Percentiles rank a stretch among this genome's conserved stretches.
phyloP scores from a whole-genome alignment of 2,113 vertebrate genomes.

The Phoxinus phoxinus region DNA sequence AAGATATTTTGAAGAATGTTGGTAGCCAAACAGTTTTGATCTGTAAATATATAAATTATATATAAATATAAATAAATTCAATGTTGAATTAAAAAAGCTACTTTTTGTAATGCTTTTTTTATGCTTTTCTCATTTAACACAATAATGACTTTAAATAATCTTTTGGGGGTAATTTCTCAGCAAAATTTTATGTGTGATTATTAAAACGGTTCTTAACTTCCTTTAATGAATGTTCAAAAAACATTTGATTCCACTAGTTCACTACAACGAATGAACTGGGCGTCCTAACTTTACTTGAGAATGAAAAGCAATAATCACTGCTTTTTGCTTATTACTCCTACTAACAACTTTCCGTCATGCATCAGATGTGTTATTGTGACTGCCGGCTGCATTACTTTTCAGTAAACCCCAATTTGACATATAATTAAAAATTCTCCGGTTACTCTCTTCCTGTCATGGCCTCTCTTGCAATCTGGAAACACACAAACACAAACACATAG shows the following conservation, averaged over 20 bases:
- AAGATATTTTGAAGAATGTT: too few relatives aligned
- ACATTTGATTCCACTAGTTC: constrained; percentile 42
- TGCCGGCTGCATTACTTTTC: background rate
- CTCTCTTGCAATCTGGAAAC: constrained; percentile 59
- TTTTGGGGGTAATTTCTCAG: too few relatives aligned
- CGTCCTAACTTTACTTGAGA: background rate
- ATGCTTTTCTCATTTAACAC: too few relatives aligned
- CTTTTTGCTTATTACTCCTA: background rate
- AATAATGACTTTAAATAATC: too few relatives aligned
- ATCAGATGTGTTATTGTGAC: background rate
- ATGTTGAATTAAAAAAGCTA: too few relatives aligned
- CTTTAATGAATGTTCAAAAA: constrained; percentile 10
- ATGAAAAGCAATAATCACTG: background rate
- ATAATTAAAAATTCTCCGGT: constrained; percentile 49
- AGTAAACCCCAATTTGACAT: constrained; percentile 34
- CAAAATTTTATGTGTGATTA: too few relatives aligned
- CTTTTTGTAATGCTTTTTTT: too few relatives aligned
- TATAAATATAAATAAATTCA: too few relatives aligned
- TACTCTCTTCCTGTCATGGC: constrained; percentile 26
- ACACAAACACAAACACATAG: constrained; percentile 41
- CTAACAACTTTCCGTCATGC: background rate
- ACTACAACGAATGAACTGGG: background rate
- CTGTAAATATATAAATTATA: too few relatives aligned
- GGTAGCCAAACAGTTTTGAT: too few relatives aligned
- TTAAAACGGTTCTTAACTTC: too few relatives aligned